These are phyloP conservation scores for Malacoraja senta DNA, from an alignment of 2,797 vertebrate genomes.

Conservation along the genomic window DNA sequence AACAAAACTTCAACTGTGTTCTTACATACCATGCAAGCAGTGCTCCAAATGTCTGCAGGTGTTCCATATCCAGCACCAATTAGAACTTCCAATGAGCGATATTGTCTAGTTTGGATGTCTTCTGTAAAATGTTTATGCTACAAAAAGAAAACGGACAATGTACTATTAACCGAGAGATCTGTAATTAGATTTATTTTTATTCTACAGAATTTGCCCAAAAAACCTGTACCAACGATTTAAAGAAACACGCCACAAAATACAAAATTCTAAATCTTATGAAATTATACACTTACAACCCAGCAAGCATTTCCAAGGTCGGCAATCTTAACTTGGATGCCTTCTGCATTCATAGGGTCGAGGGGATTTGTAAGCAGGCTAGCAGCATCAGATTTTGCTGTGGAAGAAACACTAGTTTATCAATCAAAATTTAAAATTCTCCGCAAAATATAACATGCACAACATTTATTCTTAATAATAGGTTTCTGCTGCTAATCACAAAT, in stretches of 20 bases:
- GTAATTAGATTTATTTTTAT: neutral
- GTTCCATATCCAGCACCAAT: conserved; percentile 67
- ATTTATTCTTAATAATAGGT: neutral
- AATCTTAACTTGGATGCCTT: conserved; percentile 96
- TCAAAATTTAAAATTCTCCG: neutral
- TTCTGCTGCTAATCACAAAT: neutral
- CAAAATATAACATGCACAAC: neutral
- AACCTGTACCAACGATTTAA: neutral
- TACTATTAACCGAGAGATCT: neutral
- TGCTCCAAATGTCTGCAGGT: conserved; percentile 72
- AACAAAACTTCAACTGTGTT: neutral
- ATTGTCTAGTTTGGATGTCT: conserved; percentile 76
- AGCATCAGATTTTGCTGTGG: conserved; percentile 74
- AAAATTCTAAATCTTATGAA: neutral
- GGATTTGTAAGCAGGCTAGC: conserved; percentile 90
- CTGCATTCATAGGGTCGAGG: conserved; percentile 87
- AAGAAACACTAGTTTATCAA: conserved; percentile 38
- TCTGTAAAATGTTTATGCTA: conserved; percentile 90
- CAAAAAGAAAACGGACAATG: neutral
- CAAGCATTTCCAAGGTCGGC: conserved; percentile 97
- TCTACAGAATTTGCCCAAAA: neutral
- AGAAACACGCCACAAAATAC: neutral
- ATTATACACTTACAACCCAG: conserved; percentile 85
- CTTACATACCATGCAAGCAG: conserved; percentile 63
- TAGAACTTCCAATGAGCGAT: conserved; percentile 65